phyloP scores from a whole-genome alignment of 2,113 vertebrate species.

The Ramphastos sulfuratus region DNA sequence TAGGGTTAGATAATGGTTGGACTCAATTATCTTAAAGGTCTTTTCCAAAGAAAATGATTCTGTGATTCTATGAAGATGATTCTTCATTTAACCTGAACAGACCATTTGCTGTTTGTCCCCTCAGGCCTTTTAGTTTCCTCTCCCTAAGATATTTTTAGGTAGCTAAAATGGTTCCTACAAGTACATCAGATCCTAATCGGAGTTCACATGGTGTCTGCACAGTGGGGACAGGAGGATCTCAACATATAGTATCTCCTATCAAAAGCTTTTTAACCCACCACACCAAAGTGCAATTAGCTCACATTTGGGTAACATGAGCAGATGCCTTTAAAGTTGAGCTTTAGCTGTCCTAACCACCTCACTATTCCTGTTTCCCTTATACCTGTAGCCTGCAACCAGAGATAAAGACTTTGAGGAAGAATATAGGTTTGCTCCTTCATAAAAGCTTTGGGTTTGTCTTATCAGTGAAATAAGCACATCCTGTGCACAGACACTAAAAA shows the following conservation, averaged over 20 bases:
- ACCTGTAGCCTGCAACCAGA: constrained; percentile 13
- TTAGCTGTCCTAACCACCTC: neutral
- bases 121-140: neutral
- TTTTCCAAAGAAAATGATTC: too few relatives aligned
- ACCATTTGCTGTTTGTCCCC: neutral
- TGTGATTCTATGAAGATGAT: neutral
- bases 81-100: neutral
- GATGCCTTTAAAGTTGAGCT: neutral
- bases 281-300: neutral
- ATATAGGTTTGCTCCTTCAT: neutral
- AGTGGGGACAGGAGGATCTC: neutral
- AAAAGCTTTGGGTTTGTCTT: constrained; percentile 20
- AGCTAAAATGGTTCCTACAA: neutral
- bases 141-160: neutral
- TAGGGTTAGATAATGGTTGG: too few relatives aligned
- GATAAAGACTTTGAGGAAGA: neutral
- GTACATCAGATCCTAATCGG: neutral
- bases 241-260: neutral
- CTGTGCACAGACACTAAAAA: neutral
- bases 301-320: neutral
- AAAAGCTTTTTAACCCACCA: neutral
- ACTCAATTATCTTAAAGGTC: too few relatives aligned
- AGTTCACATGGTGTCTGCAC: neutral
- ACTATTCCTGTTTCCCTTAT: neutral
- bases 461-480: constrained; percentile 36